Conservation (phyloP, 2,797 vertebrate genomes). For the Eptatretus atami region DNA sequence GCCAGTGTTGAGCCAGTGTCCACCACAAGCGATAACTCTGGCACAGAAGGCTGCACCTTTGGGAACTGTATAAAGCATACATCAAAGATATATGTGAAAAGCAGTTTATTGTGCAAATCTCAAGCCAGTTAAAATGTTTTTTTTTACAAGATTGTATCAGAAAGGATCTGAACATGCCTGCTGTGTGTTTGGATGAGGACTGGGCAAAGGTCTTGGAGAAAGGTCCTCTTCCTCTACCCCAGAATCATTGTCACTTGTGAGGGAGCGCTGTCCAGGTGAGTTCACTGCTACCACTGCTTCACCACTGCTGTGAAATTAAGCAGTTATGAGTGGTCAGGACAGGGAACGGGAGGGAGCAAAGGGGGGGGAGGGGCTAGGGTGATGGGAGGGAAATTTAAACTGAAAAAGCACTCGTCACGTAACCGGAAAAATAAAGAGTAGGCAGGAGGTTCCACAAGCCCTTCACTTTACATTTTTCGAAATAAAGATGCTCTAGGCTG, state of each 20-base stretch:
- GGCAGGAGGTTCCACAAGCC: too few relatives aligned
- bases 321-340: slow-evolving; percentile 13
- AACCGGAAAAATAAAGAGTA: not conserved
- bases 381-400: too few relatives aligned
- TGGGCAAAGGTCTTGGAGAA: slow-evolving; percentile 64
- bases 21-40: slow-evolving; percentile 61
- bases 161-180: slow-evolving; percentile 20
- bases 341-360: slow-evolving; percentile 2
- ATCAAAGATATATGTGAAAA: not conserved
- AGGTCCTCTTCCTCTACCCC: slow-evolving; percentile 68
- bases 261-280: not conserved
- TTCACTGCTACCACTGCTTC: slow-evolving; percentile 10
- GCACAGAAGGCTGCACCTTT: slow-evolving; percentile 48
- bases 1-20: slow-evolving; percentile 13
- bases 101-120: not conserved
- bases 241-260: slow-evolving; percentile 42
- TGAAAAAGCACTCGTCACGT: too few relatives aligned
- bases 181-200: slow-evolving; percentile 39
- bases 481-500: too few relatives aligned
- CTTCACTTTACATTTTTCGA: too few relatives aligned
- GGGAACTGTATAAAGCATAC: slow-evolving; percentile 20
- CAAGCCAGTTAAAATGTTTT: not conserved
- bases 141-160: not conserved
- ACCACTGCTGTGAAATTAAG: slow-evolving; percentile 16
- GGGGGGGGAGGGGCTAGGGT: too few relatives aligned